Conservation (phyloP, 1,140 invertebrate genomes). For the Drosophila tristis region DNA sequence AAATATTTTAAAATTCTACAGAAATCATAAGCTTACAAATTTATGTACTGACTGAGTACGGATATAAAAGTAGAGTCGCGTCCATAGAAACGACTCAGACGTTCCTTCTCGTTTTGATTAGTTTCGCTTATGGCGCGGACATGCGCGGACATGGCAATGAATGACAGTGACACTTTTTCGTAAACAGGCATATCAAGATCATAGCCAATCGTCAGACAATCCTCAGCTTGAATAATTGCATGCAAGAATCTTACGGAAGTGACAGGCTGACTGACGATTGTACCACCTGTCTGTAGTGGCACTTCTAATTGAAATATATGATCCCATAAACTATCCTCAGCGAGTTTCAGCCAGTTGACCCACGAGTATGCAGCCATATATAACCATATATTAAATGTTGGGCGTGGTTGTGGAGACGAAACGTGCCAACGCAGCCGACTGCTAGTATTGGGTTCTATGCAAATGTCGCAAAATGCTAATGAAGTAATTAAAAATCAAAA, state of each 20-base stretch:
- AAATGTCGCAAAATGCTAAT: constrained; percentile 60
- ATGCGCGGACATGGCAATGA: constrained; percentile 64
- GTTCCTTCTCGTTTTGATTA: constrained; percentile 26
- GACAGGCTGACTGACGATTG: neutral
- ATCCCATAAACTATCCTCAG: constrained; percentile 66
- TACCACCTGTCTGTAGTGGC: constrained; percentile 16
- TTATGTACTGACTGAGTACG: no score
- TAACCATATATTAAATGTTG: constrained; percentile 6
- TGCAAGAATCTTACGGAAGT: constrained; percentile 65
- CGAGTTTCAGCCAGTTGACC: constrained; percentile 14
- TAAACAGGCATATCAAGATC: constrained; percentile 18
- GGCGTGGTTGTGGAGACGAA: constrained; percentile 36
- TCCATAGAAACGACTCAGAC: no score
- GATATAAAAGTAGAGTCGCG: no score
- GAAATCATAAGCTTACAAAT: no score
- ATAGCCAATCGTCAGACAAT: constrained; percentile 35
- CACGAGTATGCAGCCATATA: neutral
- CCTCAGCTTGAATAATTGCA: constrained; percentile 41
- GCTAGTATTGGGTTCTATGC: constrained; percentile 26
- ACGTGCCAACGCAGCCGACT: constrained; percentile 1
- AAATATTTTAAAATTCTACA: no score
- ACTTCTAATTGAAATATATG: constrained; percentile 34
- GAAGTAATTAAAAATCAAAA: neutral
- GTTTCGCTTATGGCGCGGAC: constrained; percentile 54
- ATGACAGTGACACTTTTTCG: constrained; percentile 43